A percentile compares a stretch with the other conserved stretches of the same genome.
phyloP scores from a whole-genome alignment of 2,113 vertebrate genomes.

The Lutjanus erythropterus region DNA sequence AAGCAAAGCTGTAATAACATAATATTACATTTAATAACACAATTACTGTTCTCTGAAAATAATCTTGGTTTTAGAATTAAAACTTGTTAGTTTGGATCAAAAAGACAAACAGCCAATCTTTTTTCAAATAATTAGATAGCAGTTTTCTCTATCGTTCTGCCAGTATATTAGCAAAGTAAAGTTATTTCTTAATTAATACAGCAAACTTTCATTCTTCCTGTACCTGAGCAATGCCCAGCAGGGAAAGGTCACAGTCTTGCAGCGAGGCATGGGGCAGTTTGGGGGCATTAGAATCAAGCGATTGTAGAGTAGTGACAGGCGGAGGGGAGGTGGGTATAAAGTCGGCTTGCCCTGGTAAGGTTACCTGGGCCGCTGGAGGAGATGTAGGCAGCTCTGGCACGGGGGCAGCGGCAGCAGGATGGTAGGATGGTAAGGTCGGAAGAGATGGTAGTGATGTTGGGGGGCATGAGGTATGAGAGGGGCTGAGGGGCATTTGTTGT shows the following conservation, averaged over 20 bases:
- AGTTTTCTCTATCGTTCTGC: slow-evolving; percentile 20
- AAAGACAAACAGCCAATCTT: slow-evolving; percentile 11
- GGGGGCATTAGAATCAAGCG: slow-evolving; percentile 82
- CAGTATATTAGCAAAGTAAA: slow-evolving; percentile 26
- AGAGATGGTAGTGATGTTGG: slow-evolving; percentile 72
- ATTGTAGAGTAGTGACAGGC: slow-evolving; percentile 77
- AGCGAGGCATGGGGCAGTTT: slow-evolving; percentile 80
- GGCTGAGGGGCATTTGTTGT: slow-evolving; percentile 77
- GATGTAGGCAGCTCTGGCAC: slow-evolving; percentile 74
- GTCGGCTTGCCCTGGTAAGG: slow-evolving; percentile 68
- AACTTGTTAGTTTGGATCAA: slow-evolving; percentile 55
- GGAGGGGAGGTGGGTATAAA: slow-evolving; percentile 77
- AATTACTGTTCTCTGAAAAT: slow-evolving; percentile 2
- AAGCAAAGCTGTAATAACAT: slow-evolving; percentile 5
- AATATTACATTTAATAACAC: slow-evolving; percentile 14
- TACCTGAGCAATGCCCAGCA: slow-evolving; percentile 85
- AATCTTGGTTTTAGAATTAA: slow-evolving; percentile 27
- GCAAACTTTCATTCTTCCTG: slow-evolving; percentile 63
- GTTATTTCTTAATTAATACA: slow-evolving; percentile 22
- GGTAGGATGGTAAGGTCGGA: slow-evolving; percentile 68
- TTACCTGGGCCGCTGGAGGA: slow-evolving; percentile 70
- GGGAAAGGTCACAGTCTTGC: slow-evolving; percentile 85
- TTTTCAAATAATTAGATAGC: slow-evolving; percentile 40
- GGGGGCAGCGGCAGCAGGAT: slow-evolving; percentile 65
- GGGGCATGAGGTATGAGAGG: slow-evolving; percentile 71